Conservation (phyloP, 2,888 invertebrate genomes). For the Sicus ferrugineus region DNA sequence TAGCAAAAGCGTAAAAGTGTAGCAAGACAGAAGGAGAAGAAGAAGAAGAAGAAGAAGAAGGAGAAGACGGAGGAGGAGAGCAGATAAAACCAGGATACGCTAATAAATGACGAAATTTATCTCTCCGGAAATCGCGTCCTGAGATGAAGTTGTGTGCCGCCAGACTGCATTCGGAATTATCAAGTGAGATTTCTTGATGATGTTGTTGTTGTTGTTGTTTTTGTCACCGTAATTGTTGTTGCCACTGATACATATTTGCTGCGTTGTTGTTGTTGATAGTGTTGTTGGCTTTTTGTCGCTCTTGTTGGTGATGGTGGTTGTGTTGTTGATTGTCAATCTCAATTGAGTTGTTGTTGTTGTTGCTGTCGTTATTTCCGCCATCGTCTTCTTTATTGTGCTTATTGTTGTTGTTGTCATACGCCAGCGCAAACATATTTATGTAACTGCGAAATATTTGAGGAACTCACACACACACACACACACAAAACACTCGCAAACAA, state of each 20-base stretch:
- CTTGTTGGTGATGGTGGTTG: neutral
- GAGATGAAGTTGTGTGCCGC: neutral
- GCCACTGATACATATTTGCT: no score
- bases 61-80: neutral
- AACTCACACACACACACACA: neutral
- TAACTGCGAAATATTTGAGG: no score
- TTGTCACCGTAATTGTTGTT: neutral
- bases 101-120: no score
- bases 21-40: neutral
- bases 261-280: no score
- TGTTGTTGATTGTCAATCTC: no score
- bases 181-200: neutral
- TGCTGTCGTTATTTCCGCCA: no score
- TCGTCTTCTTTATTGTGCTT: neutral
- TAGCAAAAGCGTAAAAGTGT: neutral
- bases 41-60: neutral
- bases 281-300: no score
- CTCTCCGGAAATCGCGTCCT: no score
- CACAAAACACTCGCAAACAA: neutral
- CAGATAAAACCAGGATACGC: neutral
- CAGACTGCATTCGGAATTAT: constrained; percentile 6
- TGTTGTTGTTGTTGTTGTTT: neutral
- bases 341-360: no score
- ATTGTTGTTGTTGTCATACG: neutral
- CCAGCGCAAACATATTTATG: no score